Evolutionary conservation across 2,888 invertebrate genomes (phyloP).

Genomic region (Leptinotarsa haldemani): DNA sequence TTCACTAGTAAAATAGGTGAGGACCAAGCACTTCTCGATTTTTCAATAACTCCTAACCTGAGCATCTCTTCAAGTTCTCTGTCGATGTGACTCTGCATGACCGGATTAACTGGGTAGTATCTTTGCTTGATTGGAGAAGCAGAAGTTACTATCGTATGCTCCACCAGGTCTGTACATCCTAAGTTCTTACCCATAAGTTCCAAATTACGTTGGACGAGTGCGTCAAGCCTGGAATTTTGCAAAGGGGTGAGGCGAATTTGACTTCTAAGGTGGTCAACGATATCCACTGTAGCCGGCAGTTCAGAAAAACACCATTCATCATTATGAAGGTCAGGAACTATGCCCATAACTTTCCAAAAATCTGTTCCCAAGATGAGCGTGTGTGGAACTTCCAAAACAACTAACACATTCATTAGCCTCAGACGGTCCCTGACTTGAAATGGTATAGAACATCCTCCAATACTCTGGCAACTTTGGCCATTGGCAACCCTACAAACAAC

Average conservation of each 20-base stretch:
- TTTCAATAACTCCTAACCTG: conserved; percentile 48
- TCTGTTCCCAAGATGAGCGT: too few species aligned
- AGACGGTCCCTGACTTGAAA: too few species aligned
- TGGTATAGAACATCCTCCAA: too few species aligned
- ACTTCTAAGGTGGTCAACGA: not conserved
- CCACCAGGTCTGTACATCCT: conserved; percentile 26
- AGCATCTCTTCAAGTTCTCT: conserved; percentile 36
- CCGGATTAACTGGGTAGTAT: conserved; percentile 33
- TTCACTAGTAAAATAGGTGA: conserved; percentile 40
- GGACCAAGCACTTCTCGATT: conserved; percentile 49
- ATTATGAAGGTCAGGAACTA: too few species aligned
- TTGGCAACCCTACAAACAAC: conserved; percentile 21
- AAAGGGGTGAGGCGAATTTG: conserved; percentile 4
- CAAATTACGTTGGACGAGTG: conserved; percentile 13
- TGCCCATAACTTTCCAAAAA: too few species aligned
- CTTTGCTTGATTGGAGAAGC: conserved; percentile 36
- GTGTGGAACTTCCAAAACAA: too few species aligned
- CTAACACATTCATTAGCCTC: too few species aligned
- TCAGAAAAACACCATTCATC: not conserved
- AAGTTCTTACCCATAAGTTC: conserved; percentile 26
- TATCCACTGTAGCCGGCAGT: not conserved
- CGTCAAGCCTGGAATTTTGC: conserved; percentile 19
- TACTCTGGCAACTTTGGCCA: too few species aligned
- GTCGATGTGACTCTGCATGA: conserved; percentile 32
- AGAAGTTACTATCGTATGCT: conserved; percentile 30